These are phyloP conservation scores for Agrochola lychnidis DNA, from an alignment of 2,888 invertebrate species.

Conservation along the genomic window DNA sequence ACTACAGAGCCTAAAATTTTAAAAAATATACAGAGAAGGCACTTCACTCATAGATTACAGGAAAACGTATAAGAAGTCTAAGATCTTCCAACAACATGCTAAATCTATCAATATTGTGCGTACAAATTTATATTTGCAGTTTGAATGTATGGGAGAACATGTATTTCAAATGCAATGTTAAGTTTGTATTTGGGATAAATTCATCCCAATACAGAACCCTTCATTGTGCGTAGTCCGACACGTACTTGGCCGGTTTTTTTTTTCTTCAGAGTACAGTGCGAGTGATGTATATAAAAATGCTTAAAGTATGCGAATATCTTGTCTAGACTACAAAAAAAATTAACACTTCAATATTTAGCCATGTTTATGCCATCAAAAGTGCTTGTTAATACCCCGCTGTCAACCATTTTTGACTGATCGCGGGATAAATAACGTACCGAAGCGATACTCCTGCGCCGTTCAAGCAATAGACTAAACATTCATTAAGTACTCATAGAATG, in stretches of 20 bases:
- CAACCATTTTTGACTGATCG: conserved; percentile 55
- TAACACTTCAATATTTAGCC: conserved; percentile 47
- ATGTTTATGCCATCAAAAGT: conserved; percentile 47
- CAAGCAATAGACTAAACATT: conserved; percentile 80
- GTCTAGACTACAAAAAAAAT: conserved; percentile 26
- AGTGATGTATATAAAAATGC: conserved; percentile 21
- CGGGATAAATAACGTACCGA: conserved; percentile 54
- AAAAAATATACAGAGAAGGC: too few species aligned
- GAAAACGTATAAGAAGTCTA: too few species aligned
- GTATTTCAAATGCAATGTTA: too few species aligned
- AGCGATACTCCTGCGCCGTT: conserved; percentile 63
- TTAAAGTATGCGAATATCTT: not conserved
- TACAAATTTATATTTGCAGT: too few species aligned
- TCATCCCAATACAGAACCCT: too few species aligned
- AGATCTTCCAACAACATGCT: too few species aligned
- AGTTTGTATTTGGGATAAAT: too few species aligned
- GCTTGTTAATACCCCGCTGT: conserved; percentile 49
- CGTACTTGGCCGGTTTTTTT: not conserved
- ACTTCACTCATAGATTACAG: too few species aligned
- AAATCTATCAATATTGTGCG: too few species aligned
- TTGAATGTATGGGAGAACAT: too few species aligned
- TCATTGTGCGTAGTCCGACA: too few species aligned
- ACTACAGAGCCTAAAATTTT: too few species aligned
- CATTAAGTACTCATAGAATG: conserved; percentile 64
- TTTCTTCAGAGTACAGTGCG: not conserved